Base-by-base conservation (phyloP, 2,888 invertebrate species). In the Argyresthia goedartella region DNA sequence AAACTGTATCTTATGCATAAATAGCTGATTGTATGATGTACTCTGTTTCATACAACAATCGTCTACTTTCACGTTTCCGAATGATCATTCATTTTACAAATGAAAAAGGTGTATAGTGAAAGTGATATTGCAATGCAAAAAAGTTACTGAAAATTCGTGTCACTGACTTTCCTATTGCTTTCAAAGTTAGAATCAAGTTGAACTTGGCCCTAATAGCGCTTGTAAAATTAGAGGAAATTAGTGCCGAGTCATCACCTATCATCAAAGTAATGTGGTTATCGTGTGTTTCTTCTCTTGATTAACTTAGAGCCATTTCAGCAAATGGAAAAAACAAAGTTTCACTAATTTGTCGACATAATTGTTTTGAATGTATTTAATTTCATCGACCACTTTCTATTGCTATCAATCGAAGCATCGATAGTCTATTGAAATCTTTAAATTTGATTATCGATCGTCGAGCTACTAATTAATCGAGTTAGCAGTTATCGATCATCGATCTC, bases 81-180 rank as follows among this genome's bases (percentile, higher is more conserved):
- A 75, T 76, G 69, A 69, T 72, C 74, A 74, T 78, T 82, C 75
- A 76, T 79, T 77, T 69, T 62, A 60, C 63, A 70, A 63, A 76
- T 77, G 75, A 84, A 78, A 81, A 78, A 71, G 70, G 59, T 14
- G 45, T 41, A 43, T 49, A 82, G 85, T 84, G 85, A 86, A 86
- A 86, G 85, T 71, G 80, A 78, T 82, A 84, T 75, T 68, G 74
- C 65, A 65, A 71, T 79, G 79, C 72, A 81, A 84, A 85, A 55
- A 81, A 84, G 73, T 67, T 71, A 79, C 81, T 77, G 79, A 81
- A 85, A 82, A 82, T 80, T 80, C 70, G 82, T 81, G 81, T 82
- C 81, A 75, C 75, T 73, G 72, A 72, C 79, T 81, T 81, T 81
- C 79, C 81, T 77, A 70, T 68, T 71, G 65, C 69, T 69, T 72